Percentiles rank a stretch among this genome's conserved stretches.
Evolutionary conservation across 2,797 vertebrate species (phyloP).

Genomic region (Danio albolineatus): DNA sequence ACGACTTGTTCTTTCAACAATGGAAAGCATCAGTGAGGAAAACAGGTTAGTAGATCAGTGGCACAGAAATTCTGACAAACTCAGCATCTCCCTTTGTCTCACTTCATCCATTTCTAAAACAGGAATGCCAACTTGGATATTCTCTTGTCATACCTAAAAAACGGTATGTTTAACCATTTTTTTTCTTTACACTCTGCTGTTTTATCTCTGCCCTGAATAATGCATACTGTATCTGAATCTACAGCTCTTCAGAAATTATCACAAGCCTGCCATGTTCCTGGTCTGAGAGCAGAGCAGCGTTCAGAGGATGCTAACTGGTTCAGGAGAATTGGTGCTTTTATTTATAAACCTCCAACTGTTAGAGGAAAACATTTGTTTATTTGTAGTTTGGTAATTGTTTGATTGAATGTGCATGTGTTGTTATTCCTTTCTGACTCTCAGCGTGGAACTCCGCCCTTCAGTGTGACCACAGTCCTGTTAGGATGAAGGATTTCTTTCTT

Average conservation of each 20-base stretch:
- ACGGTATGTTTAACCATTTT: conserved; percentile 58
- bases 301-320: conserved; percentile 89
- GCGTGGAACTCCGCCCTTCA: conserved; percentile 93
- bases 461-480: conserved; percentile 76
- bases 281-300: conserved; percentile 67
- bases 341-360: conserved; percentile 1
- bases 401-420: conserved; percentile 22
- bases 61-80: not conserved
- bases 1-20: conserved; percentile 79
- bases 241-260: conserved; percentile 83
- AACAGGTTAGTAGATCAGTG: conserved; percentile 67
- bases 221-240: conserved; percentile 33
- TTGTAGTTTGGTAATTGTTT: conserved; percentile 6
- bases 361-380: not conserved
- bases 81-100: not conserved
- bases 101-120: conserved; percentile 19
- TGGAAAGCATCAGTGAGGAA: conserved; percentile 72
- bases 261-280: conserved; percentile 63
- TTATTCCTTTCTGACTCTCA: conserved; percentile 66
- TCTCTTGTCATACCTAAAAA: conserved; percentile 77
- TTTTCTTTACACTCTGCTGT: conserved; percentile 18
- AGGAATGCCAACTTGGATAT: conserved; percentile 71
- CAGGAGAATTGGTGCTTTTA: conserved; percentile 87
- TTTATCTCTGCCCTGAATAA: conserved; percentile 26
- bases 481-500: conserved; percentile 91